These are phyloP conservation scores for Tetranychus cinnabarinus DNA, from an alignment of 1,140 invertebrate genomes.

Conservation along the genomic window DNA sequence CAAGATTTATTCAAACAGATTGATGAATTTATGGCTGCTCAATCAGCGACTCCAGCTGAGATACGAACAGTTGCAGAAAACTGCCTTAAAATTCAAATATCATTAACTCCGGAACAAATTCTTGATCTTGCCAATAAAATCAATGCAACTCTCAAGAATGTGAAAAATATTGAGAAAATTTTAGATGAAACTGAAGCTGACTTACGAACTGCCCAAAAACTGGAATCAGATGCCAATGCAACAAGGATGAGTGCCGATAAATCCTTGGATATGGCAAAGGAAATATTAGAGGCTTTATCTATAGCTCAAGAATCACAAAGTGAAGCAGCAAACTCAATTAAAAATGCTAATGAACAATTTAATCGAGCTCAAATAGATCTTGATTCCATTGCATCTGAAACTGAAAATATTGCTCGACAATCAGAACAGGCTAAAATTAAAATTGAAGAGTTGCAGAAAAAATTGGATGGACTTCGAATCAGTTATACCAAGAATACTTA, in stretches of 20 bases:
- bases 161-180: slow-evolving; percentile 73
- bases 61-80: slow-evolving; percentile 49
- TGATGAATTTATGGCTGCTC: slow-evolving; percentile 43
- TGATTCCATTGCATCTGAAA: slow-evolving; percentile 39
- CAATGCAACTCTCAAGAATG: slow-evolving; percentile 50
- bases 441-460: slow-evolving; percentile 36
- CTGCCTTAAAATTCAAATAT: slow-evolving; percentile 24
- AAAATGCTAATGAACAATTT: slow-evolving; percentile 53
- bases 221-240: slow-evolving; percentile 47
- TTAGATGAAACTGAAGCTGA: slow-evolving; percentile 57
- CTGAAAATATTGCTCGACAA: slow-evolving; percentile 40
- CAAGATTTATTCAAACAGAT: slow-evolving; percentile 39
- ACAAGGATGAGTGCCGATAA: slow-evolving; percentile 36
- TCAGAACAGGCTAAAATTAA: slow-evolving; percentile 41
- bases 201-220: slow-evolving; percentile 38
- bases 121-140: slow-evolving; percentile 53
- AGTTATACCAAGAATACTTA: slow-evolving; percentile 48
- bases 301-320: slow-evolving; percentile 50
- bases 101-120: slow-evolving; percentile 60
- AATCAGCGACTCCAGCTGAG: slow-evolving; percentile 50
- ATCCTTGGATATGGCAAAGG: slow-evolving; percentile 29
- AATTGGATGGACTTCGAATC: slow-evolving; percentile 43
- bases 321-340: slow-evolving; percentile 47
- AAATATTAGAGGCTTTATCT: slow-evolving; percentile 31
- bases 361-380: slow-evolving; percentile 45